Percentiles rank a stretch among this genome's conserved stretches.
These are phyloP conservation scores for Recurvirostra avosetta DNA, from an alignment of 2,113 vertebrate species.

Conservation along the genomic window DNA sequence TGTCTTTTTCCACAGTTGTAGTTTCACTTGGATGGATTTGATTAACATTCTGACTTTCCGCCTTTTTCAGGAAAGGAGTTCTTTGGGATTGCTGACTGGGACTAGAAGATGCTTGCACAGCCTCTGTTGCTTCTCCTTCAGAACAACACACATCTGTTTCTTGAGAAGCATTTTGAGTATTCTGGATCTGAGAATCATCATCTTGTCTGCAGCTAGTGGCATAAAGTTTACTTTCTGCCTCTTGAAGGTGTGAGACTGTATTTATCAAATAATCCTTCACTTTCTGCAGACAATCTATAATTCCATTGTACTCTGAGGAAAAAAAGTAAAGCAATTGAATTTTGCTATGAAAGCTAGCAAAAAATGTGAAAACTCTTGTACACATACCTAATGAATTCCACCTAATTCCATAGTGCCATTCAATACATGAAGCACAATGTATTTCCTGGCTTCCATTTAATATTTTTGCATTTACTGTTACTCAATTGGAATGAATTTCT, in stretches of 20 bases:
- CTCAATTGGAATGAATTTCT: not conserved
- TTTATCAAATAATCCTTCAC: conserved; percentile 50
- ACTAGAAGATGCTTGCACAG: not conserved
- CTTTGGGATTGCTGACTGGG: not conserved
- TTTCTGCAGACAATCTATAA: conserved; percentile 53
- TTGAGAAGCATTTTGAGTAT: conserved; percentile 18
- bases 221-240: conserved; percentile 45
- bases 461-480: not conserved
- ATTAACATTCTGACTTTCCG: not conserved
- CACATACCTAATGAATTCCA: not conserved
- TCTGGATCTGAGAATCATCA: not conserved
- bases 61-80: not conserved
- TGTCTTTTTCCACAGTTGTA: not conserved
- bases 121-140: not conserved
- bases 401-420: not conserved
- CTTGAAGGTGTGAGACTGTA: conserved; percentile 50
- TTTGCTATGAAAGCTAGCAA: not conserved
- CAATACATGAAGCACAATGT: not conserved
- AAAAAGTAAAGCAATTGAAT: not conserved
- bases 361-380: not conserved
- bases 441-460: not conserved
- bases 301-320: conserved; percentile 41
- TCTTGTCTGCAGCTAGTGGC: not conserved
- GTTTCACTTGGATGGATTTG: conserved; percentile 11
- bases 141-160: not conserved